phyloP scores from a whole-genome alignment of 2,113 vertebrate genomes.

The Hippoglossus stenolepis region DNA sequence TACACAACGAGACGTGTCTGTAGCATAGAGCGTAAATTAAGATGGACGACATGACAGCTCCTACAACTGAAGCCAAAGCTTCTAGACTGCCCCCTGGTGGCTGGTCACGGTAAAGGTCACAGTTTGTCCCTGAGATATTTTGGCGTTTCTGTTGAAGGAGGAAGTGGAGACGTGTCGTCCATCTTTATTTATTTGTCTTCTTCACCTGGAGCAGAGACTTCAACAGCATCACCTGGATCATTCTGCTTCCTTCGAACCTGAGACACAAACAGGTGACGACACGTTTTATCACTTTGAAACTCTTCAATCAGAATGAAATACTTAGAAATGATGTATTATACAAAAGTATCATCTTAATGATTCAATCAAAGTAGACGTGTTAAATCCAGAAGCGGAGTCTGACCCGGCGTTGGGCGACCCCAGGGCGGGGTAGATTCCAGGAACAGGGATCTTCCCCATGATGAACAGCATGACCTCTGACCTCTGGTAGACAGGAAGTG shows the following conservation, averaged over 20 bases:
- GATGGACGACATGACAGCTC: too few relatives aligned
- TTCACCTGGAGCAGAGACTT: constrained; percentile 93
- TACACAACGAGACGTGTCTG: too few relatives aligned
- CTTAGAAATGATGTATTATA: neutral
- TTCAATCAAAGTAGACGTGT: neutral
- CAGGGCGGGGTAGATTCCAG: constrained; percentile 86
- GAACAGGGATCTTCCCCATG: constrained; percentile 93
- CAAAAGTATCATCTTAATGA: too few relatives aligned
- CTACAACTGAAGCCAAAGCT: too few relatives aligned
- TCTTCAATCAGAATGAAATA: too few relatives aligned
- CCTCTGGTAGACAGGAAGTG: constrained; percentile 91
- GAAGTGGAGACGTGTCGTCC: neutral
- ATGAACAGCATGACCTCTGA: constrained; percentile 97
- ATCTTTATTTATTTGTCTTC: neutral
- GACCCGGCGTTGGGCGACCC: constrained; percentile 87
- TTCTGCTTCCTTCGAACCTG: constrained; percentile 90
- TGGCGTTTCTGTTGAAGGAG: neutral
- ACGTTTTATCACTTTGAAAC: too few relatives aligned
- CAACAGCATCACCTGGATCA: constrained; percentile 93
- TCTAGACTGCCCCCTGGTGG: too few relatives aligned
- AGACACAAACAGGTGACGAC: neutral
- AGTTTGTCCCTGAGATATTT: too few relatives aligned
- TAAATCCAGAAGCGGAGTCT: neutral
- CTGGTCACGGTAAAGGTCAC: too few relatives aligned
- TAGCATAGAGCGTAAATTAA: too few relatives aligned